Percentiles rank a stretch among this genome's conserved stretches.
These are phyloP conservation scores for Motacilla alba DNA, from an alignment of 2,113 vertebrate species.

Conservation along the genomic window DNA sequence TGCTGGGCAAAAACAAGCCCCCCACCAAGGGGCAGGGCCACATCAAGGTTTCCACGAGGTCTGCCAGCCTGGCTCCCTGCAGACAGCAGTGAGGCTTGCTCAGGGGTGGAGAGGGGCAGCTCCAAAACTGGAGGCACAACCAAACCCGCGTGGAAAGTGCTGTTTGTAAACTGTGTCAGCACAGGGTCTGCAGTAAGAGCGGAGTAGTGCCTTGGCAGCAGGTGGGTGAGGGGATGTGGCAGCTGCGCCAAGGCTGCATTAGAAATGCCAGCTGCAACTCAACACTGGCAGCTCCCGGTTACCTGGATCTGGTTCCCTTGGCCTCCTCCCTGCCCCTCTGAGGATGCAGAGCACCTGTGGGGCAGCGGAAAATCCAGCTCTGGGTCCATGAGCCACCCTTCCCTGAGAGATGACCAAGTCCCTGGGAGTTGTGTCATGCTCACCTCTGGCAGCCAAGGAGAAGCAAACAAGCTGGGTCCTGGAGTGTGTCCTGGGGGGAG, in stretches of 20 bases:
- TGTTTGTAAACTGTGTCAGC: not conserved
- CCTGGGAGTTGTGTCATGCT: not conserved
- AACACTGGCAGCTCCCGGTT: not conserved
- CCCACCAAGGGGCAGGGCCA: not conserved
- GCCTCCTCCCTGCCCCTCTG: not conserved
- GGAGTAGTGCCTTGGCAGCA: fast-evolving
- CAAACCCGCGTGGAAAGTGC: fast-evolving
- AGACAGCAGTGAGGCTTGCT: fast-evolving
- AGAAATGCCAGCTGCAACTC: conserved; percentile 16
- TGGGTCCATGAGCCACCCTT: not conserved
- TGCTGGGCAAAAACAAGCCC: not conserved
- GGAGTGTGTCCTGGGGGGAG: not conserved
- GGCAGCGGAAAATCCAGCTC: not conserved
- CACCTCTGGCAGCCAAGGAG: not conserved
- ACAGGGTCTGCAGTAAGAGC: not conserved
- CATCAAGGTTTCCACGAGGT: not conserved
- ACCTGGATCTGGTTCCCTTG: conserved; percentile 25
- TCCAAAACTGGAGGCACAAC: fast-evolving
- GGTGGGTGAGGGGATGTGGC: not conserved
- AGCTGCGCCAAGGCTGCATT: not conserved
- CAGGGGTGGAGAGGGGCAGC: not conserved
- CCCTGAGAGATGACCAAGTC: not conserved
- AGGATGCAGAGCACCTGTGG: not conserved
- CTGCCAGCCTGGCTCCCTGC: not conserved
- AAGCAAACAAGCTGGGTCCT: fast-evolving